Percentiles rank a stretch among this genome's conserved stretches.
phyloP scores from a whole-genome alignment of 2,888 invertebrate species.

The Muschampia plurimacula region DNA sequence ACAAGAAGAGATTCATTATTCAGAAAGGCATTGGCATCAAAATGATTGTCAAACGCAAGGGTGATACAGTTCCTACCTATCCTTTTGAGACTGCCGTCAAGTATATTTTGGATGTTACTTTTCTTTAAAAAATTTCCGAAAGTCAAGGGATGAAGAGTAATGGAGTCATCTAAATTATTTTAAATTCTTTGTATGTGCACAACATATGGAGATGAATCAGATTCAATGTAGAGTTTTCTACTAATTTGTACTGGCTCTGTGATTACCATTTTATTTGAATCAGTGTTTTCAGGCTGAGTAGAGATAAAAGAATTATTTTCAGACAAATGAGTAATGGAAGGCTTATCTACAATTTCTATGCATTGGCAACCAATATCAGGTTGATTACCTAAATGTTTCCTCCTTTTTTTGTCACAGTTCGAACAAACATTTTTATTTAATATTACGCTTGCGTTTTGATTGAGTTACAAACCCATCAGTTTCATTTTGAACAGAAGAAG shows the following conservation, averaged over 20 bases:
- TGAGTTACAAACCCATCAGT: neutral
- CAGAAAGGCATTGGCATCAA: neutral
- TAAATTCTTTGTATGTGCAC: neutral
- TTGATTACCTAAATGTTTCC: neutral
- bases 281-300: neutral
- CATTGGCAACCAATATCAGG: constrained; percentile 1
- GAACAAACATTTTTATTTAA: neutral
- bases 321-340: neutral
- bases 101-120: neutral
- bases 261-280: neutral
- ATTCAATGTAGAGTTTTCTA: neutral
- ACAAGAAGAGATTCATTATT: neutral
- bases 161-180: neutral
- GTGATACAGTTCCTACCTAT: neutral
- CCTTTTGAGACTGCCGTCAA: neutral
- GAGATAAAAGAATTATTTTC: neutral
- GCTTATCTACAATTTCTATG: neutral
- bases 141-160: neutral
- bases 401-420: neutral
- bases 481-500: neutral
- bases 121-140: neutral
- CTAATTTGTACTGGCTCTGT: neutral
- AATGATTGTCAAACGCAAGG: neutral
- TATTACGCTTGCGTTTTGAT: neutral
- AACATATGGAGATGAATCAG: neutral